Evolutionary conservation across 1,140 invertebrate species (phyloP).

Genomic region (Bactericera cockerelli): DNA sequence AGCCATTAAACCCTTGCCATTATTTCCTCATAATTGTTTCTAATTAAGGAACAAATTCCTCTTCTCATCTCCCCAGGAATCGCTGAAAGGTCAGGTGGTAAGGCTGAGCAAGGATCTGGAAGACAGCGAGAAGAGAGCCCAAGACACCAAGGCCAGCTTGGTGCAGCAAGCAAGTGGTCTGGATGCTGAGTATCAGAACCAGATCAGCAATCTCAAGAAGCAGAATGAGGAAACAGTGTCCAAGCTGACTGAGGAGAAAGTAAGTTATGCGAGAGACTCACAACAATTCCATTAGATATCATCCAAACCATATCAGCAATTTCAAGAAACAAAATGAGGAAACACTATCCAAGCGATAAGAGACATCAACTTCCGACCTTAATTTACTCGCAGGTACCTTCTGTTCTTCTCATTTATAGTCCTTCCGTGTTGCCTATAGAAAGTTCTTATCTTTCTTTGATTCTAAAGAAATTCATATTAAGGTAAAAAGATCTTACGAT

Average conservation of each 20-base stretch:
- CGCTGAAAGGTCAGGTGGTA: conserved; percentile 45
- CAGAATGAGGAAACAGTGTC: conserved; percentile 52
- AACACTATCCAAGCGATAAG: too few species aligned
- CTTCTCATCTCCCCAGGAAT: too few species aligned
- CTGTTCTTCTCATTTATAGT: too few species aligned
- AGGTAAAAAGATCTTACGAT: too few species aligned
- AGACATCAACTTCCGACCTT: too few species aligned
- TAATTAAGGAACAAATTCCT: too few species aligned
- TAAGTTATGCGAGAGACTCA: conserved; percentile 25
- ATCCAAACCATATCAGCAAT: conserved; percentile 50
- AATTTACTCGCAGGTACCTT: too few species aligned
- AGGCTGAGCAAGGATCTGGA: conserved; percentile 59
- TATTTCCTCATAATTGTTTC: too few species aligned
- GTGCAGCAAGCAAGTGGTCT: conserved; percentile 51
- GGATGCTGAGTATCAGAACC: conserved; percentile 59
- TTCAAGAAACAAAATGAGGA: conserved; percentile 56
- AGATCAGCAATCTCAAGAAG: conserved; percentile 50
- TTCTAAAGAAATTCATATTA: too few species aligned
- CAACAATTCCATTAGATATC: conserved; percentile 35
- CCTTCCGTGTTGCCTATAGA: too few species aligned
- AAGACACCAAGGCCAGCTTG: conserved; percentile 53
- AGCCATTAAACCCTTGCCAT: too few species aligned
- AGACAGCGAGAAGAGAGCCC: conserved; percentile 48
- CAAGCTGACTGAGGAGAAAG: conserved; percentile 63
- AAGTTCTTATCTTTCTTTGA: too few species aligned